These are phyloP conservation scores for Metalampra italica DNA, from an alignment of 2,888 invertebrate genomes.

Conservation along the genomic window DNA sequence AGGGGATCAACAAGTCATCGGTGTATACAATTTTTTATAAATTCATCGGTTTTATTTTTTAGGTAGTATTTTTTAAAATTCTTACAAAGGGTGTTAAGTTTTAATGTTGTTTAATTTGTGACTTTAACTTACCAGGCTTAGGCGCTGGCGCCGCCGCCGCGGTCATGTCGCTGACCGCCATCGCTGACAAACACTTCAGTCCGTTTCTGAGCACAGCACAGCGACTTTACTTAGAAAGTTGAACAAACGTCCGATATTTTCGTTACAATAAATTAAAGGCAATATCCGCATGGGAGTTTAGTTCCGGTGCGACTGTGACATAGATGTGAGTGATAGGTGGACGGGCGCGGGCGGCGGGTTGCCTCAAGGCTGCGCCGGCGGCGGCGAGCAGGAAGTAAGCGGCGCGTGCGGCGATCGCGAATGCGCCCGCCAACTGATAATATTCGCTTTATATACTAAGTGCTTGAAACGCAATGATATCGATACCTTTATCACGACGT, in stretches of 20 bases:
- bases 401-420: conserved; percentile 6
- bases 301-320: background rate
- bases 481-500: background rate
- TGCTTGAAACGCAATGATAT: background rate
- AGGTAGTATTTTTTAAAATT: too few relatives aligned
- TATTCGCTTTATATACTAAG: conserved; percentile 2
- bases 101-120: too few relatives aligned
- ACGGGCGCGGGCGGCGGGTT: background rate
- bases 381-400: conserved; percentile 3
- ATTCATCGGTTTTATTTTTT: too few relatives aligned
- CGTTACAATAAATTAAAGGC: background rate
- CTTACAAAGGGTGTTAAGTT: too few relatives aligned
- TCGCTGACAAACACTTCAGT: background rate
- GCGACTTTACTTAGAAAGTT: background rate
- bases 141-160: background rate
- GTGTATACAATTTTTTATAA: too few relatives aligned
- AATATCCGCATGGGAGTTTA: background rate
- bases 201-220: background rate
- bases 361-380: background rate
- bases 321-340: background rate
- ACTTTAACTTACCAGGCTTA: background rate
- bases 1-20: too few relatives aligned
- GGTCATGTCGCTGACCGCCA: background rate
- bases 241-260: background rate
- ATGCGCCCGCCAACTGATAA: background rate